Evolutionary conservation across 2,113 vertebrate genomes (phyloP).

Genomic region (Bufo gargarizans): DNA sequence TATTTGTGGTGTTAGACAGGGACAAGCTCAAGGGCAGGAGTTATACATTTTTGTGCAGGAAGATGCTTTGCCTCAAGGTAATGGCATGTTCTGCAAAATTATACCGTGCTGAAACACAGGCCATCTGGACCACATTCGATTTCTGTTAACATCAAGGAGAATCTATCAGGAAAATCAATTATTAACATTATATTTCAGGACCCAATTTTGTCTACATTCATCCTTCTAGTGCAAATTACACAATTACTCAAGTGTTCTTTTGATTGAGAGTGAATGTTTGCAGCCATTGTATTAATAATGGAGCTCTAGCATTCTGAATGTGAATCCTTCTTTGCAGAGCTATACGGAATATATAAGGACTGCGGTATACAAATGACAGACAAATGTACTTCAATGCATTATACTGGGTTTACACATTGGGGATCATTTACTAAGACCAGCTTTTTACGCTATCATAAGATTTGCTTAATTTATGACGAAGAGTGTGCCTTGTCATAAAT

Average conservation of each 20-base stretch:
- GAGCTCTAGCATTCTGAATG: too few relatives aligned
- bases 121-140: not conserved
- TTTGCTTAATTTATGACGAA: too few relatives aligned
- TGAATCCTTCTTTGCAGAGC: too few relatives aligned
- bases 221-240: not conserved
- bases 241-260: not conserved
- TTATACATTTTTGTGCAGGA: conserved; percentile 7
- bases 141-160: not conserved
- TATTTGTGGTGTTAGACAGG: conserved; percentile 12
- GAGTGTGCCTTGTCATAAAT: too few relatives aligned
- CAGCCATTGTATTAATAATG: not conserved
- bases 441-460: too few relatives aligned
- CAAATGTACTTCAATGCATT: too few relatives aligned
- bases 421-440: too few relatives aligned
- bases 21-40: not conserved
- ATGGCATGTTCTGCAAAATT: not conserved
- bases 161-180: not conserved
- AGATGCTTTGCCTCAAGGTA: conserved; percentile 5
- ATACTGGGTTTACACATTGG: too few relatives aligned
- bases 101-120: not conserved
- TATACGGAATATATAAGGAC: too few relatives aligned
- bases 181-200: not conserved
- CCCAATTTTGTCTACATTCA: not conserved
- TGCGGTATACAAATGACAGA: too few relatives aligned
- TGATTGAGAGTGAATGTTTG: not conserved